phyloP scores from a whole-genome alignment of 2,113 vertebrate species.

The Corythornis madagascariensis region DNA sequence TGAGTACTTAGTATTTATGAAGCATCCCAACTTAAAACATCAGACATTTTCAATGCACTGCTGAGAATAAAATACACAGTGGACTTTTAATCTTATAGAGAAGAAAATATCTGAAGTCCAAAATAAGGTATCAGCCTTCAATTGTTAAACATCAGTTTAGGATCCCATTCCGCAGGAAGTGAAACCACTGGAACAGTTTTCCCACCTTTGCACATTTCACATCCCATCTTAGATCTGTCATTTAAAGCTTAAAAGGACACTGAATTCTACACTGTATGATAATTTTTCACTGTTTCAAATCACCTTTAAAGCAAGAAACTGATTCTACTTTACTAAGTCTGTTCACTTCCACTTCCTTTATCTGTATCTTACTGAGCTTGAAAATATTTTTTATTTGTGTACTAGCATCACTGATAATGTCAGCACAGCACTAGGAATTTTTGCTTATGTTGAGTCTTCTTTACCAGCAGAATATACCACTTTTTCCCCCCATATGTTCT shows the following conservation, averaged over 20 bases:
- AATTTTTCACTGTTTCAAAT: background rate
- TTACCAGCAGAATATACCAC: background rate
- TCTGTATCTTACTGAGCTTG: background rate
- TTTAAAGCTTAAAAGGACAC: constrained; percentile 8
- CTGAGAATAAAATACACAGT: background rate
- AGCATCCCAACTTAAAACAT: background rate
- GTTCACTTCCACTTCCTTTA: background rate
- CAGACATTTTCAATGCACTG: constrained; percentile 5
- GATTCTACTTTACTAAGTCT: background rate
- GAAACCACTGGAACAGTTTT: constrained; percentile 6
- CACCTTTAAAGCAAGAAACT: constrained; percentile 9
- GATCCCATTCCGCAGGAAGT: constrained; percentile 18
- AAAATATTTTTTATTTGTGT: constrained; percentile 43
- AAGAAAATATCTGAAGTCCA: constrained; percentile 48
- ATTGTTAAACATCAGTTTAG: constrained; percentile 1
- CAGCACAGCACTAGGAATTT: background rate
- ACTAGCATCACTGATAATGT: background rate
- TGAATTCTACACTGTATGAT: constrained; percentile 1
- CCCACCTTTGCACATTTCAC: background rate
- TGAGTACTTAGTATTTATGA: background rate
- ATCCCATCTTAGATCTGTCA: background rate
- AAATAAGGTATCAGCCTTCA: constrained; percentile 19
- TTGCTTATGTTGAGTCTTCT: background rate
- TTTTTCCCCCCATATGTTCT: background rate
- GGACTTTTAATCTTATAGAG: constrained; percentile 4